A percentile compares a stretch with the other conserved stretches of the same genome.
Conservation (phyloP, 1,140 invertebrate genomes). For the Spodoptera frugiperda region DNA sequence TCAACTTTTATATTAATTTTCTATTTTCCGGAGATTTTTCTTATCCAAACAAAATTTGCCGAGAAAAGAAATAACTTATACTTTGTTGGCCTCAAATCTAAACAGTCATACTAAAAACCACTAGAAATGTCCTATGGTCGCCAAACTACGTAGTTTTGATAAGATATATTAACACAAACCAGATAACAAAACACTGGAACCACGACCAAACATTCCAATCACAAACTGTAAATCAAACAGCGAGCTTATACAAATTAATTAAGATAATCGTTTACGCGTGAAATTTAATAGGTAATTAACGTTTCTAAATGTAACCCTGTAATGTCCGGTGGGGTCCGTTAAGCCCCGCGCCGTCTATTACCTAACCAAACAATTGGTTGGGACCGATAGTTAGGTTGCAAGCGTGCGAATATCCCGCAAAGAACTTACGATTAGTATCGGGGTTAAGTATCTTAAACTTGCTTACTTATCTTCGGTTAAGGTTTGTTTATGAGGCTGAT, state of each 20-base stretch:
- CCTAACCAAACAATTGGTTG: conserved; percentile 81
- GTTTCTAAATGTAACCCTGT: conserved; percentile 66
- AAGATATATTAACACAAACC: conserved; percentile 3
- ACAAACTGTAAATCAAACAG: conserved; percentile 38
- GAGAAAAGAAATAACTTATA: no score
- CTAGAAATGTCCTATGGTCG: no score
- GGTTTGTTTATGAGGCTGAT: conserved; percentile 21
- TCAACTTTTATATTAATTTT: no score
- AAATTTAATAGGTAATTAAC: conserved; percentile 77
- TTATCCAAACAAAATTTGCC: no score
- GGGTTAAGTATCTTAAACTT: conserved; percentile 37
- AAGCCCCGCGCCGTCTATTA: conserved; percentile 65
- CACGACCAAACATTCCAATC: not conserved
- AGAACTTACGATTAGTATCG: conserved; percentile 48
- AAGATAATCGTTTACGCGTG: conserved; percentile 66
- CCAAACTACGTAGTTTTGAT: no score
- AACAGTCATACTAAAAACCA: no score
- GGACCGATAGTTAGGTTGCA: conserved; percentile 74
- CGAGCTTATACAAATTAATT: conserved; percentile 62
- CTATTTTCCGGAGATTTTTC: no score
- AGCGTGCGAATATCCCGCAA: conserved; percentile 57
- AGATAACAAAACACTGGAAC: not conserved
- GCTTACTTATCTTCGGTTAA: conserved; percentile 35
- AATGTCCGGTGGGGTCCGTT: conserved; percentile 61
- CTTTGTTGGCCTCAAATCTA: no score